Evolutionary conservation across 2,797 vertebrate genomes (phyloP).

Genomic region (Megalops cyprinoides): DNA sequence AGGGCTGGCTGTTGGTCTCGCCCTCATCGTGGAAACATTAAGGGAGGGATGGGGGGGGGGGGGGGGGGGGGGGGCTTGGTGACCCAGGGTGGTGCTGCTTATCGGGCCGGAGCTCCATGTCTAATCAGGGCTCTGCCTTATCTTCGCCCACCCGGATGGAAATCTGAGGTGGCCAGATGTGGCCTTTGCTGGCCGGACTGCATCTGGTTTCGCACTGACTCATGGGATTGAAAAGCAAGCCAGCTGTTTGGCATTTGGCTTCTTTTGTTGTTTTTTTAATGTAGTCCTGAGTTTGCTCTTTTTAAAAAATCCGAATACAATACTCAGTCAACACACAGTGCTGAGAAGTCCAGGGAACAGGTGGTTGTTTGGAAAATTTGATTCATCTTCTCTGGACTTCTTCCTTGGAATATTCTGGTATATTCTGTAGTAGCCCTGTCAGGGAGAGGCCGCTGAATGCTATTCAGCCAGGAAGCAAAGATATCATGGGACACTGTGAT

Average conservation of each 20-base stretch:
- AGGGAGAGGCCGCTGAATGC: too few species aligned
- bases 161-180: neutral
- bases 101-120: neutral
- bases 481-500: too few species aligned
- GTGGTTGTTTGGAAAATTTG: neutral
- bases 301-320: too few species aligned
- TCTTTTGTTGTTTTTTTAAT: neutral
- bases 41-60: too few species aligned
- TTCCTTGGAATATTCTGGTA: too few species aligned
- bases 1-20: neutral
- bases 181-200: neutral
- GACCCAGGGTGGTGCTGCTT: neutral
- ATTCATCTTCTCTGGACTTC: too few species aligned
- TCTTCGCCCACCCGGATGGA: neutral
- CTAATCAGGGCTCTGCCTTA: neutral
- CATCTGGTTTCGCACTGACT: neutral
- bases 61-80: too few species aligned
- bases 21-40: neutral
- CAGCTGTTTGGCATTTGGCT: too few species aligned
- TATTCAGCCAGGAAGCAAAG: too few species aligned
- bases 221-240: neutral
- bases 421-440: too few species aligned
- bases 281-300: neutral
- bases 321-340: too few species aligned
- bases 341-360: neutral